These are phyloP conservation scores for Cercopithecus mona DNA, from an alignment of 2,113 vertebrate species.

Conservation along the genomic window DNA sequence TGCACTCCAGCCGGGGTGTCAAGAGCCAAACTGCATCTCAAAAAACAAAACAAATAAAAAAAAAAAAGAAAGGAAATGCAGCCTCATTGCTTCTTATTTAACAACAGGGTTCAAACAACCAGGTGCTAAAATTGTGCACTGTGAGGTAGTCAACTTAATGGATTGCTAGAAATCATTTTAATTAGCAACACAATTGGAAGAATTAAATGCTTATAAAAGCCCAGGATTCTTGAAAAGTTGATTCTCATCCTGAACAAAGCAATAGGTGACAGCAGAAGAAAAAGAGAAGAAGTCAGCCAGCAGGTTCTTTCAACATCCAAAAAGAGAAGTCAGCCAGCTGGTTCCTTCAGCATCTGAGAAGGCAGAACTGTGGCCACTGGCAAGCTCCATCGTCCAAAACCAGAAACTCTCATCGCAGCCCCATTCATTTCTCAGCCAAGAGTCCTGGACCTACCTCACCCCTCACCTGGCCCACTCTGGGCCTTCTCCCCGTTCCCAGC, in stretches of 20 bases:
- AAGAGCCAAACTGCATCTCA: too few species aligned
- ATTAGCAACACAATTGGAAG: not conserved
- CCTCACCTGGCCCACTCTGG: fast-evolving
- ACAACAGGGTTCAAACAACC: not conserved
- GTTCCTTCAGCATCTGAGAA: not conserved
- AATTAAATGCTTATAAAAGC: not conserved
- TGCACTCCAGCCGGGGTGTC: too few species aligned
- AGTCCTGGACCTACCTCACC: not conserved
- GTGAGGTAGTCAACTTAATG: fast-evolving
- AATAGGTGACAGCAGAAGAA: not conserved
- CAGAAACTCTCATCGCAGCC: fast-evolving
- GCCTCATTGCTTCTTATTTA: too few species aligned
- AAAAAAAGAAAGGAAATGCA: fast-evolving
- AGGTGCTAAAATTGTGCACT: fast-evolving
- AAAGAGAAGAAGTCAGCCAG: too few species aligned
- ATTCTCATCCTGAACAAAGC: not conserved
- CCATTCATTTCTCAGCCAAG: too few species aligned
- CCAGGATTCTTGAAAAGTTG: not conserved
- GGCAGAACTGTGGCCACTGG: fast-evolving
- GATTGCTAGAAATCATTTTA: not conserved
- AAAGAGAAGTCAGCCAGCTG: fast-evolving
- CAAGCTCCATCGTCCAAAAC: fast-evolving
- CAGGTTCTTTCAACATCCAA: not conserved
- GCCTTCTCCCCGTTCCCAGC: too few species aligned
- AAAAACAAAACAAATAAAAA: too few species aligned